phyloP scores from a whole-genome alignment of 2,888 invertebrate genomes.

The Lottia scabra region DNA sequence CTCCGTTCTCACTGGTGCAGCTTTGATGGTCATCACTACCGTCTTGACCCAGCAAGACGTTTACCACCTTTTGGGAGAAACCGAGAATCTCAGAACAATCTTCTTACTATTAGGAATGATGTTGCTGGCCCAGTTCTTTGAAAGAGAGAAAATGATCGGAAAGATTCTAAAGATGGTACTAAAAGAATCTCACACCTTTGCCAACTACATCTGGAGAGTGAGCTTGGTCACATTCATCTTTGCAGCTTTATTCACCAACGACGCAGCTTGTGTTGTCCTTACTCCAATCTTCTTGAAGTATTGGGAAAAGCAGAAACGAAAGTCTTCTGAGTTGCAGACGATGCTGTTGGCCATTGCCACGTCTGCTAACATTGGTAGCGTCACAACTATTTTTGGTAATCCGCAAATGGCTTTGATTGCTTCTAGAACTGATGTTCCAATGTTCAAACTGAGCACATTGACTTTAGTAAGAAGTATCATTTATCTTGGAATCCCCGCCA shows the following conservation, averaged over 20 bases:
- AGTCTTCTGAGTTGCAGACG: slow-evolving; percentile 32
- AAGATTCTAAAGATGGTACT: slow-evolving; percentile 28
- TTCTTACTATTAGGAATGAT: slow-evolving; percentile 41
- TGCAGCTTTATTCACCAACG: slow-evolving; percentile 42
- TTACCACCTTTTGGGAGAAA: slow-evolving; percentile 34
- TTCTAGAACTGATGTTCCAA: slow-evolving; percentile 26
- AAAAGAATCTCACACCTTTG: slow-evolving; percentile 25
- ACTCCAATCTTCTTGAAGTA: slow-evolving; percentile 38
- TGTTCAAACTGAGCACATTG: slow-evolving; percentile 27
- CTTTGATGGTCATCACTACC: slow-evolving; percentile 35
- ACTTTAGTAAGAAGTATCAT: slow-evolving; percentile 28
- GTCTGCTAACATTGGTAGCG: slow-evolving; percentile 41
- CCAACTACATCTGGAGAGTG: slow-evolving; percentile 33
- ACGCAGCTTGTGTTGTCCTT: slow-evolving; percentile 35
- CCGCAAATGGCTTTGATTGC: slow-evolving; percentile 42
- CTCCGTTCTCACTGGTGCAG: slow-evolving; percentile 35
- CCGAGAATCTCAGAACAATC: slow-evolving; percentile 29
- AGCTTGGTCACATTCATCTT: slow-evolving; percentile 29
- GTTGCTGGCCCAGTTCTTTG: slow-evolving; percentile 38
- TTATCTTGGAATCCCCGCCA: slow-evolving; percentile 34
- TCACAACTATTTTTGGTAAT: slow-evolving; percentile 38
- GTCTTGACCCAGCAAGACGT: slow-evolving; percentile 35
- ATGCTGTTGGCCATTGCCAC: slow-evolving; percentile 38
- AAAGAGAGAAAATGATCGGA: slow-evolving; percentile 34
- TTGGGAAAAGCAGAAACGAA: slow-evolving; percentile 39